These are phyloP conservation scores for Barnardius zonarius DNA, from an alignment of 2,113 vertebrate genomes.

Conservation along the genomic window DNA sequence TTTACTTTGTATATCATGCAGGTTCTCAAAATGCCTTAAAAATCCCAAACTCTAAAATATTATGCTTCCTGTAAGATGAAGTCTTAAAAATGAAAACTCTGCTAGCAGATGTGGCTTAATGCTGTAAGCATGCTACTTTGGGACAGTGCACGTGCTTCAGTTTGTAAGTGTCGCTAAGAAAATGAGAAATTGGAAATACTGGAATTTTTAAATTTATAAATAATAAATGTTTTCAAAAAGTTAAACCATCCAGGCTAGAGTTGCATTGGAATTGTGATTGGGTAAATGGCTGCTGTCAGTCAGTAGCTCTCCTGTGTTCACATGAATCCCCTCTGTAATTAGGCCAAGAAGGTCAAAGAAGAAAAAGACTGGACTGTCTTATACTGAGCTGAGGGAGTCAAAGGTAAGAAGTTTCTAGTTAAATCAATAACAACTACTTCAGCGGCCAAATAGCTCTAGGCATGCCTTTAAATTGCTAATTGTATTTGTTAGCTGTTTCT, in stretches of 20 bases:
- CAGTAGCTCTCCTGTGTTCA: neutral
- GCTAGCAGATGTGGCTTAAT: neutral
- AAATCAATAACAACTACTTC: slow-evolving; percentile 23
- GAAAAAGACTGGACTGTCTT: neutral
- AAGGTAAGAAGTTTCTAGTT: slow-evolving; percentile 3
- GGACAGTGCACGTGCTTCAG: neutral
- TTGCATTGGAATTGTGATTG: neutral
- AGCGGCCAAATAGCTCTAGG: neutral
- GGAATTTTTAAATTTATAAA: neutral
- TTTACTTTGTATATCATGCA: neutral
- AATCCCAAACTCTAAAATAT: neutral
- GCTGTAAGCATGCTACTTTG: neutral
- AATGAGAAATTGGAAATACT: neutral
- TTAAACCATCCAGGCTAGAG: neutral
- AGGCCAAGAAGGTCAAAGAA: slow-evolving; percentile 20
- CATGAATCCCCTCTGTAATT: neutral
- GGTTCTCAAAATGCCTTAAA: neutral
- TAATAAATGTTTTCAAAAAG: neutral
- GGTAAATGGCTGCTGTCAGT: neutral
- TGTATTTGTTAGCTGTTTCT: neutral
- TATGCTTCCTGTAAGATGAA: neutral
- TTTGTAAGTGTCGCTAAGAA: neutral
- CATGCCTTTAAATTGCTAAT: slow-evolving; percentile 27
- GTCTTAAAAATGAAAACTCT: neutral
- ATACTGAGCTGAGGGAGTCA: neutral